These are phyloP conservation scores for Diorhabda sublineata DNA, from an alignment of 1,140 invertebrate species.

Conservation along the genomic window DNA sequence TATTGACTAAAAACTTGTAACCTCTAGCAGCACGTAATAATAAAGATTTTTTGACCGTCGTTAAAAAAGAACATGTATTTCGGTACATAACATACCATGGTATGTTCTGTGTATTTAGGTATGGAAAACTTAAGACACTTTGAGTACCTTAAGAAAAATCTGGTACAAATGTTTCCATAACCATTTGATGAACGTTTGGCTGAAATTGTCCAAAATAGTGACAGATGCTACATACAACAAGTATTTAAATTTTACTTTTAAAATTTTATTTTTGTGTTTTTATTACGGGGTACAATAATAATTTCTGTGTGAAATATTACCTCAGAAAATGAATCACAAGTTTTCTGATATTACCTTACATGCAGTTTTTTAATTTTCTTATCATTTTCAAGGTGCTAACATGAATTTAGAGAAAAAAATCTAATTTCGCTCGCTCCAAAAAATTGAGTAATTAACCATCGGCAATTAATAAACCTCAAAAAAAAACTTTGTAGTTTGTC, in stretches of 20 bases:
- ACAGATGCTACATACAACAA: neutral
- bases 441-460: constrained; percentile 64
- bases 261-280: neutral
- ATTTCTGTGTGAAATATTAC: neutral
- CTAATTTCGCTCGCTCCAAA: constrained; percentile 65
- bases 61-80: no score
- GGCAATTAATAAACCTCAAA: constrained; percentile 44
- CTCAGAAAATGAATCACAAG: neutral
- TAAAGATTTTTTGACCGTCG: no score
- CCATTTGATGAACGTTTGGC: neutral
- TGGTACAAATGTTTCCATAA: neutral
- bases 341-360: neutral
- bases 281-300: neutral
- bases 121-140: no score
- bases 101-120: no score
- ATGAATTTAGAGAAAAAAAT: constrained; percentile 57
- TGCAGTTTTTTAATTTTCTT: neutral
- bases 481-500: constrained; percentile 65
- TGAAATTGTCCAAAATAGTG: neutral
- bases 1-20: no score
- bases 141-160: no score
- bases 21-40: no score
- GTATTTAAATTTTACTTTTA: neutral
- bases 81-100: no score
- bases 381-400: neutral